Percentiles rank a stretch among this genome's conserved stretches.
Evolutionary conservation across 2,888 invertebrate genomes (phyloP).

Genomic region (Caenorhabditis virilis): DNA sequence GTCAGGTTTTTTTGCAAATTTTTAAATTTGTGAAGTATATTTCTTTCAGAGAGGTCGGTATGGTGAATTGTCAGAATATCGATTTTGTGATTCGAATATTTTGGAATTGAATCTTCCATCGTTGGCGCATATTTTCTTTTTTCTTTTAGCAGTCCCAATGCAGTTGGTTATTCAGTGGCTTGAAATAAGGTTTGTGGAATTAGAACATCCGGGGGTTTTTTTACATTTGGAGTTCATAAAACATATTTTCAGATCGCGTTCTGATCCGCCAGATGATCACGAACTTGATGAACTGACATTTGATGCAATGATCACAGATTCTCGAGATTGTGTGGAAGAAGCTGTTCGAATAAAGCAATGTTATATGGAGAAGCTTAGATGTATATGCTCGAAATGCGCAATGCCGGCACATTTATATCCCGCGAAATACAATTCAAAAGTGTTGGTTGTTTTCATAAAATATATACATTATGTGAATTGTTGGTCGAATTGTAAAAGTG

Average conservation of each 20-base stretch:
- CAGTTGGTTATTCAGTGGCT: constrained; percentile 89
- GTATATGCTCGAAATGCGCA: constrained; percentile 31
- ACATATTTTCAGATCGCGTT: constrained; percentile 5
- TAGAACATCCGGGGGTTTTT: no score
- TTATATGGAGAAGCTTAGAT: constrained; percentile 25
- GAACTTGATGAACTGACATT: constrained; percentile 57
- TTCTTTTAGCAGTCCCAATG: constrained; percentile 83
- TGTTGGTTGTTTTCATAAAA: constrained; percentile 40
- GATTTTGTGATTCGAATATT: constrained; percentile 12
- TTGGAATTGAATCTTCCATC: constrained; percentile 80
- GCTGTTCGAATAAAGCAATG: constrained; percentile 73
- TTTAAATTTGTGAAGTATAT: background rate
- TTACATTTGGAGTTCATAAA: no score
- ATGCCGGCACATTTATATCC: constrained; percentile 31
- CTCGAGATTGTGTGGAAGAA: constrained; percentile 85
- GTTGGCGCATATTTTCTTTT: constrained; percentile 82
- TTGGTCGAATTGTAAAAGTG: constrained; percentile 32
- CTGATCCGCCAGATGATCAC: constrained; percentile 74
- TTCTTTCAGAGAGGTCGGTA: constrained; percentile 21
- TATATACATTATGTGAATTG: constrained; percentile 44
- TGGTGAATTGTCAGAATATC: constrained; percentile 60
- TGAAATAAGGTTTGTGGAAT: constrained; percentile 17
- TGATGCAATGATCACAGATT: constrained; percentile 79
- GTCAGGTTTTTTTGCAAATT: constrained; percentile 12
- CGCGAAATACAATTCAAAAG: constrained; percentile 31